phyloP scores from a whole-genome alignment of 2,113 vertebrate species.

The Myocastor coypus region DNA sequence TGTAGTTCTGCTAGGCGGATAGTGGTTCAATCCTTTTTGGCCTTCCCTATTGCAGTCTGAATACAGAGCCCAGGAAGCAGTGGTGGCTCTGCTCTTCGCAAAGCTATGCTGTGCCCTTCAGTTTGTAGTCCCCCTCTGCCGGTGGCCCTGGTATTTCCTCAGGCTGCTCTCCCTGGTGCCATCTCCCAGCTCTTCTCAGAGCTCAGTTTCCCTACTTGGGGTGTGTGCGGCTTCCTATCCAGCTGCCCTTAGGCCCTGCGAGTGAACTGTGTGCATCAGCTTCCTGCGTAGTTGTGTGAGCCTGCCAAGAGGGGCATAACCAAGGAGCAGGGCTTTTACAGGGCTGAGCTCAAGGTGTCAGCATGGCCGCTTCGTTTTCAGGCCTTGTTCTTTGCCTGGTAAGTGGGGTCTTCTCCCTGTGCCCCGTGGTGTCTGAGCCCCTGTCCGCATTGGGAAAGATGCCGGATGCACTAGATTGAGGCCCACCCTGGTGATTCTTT shows the following conservation, averaged over 20 bases:
- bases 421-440: too few relatives aligned
- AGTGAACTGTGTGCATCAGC: too few relatives aligned
- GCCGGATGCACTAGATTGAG: background rate
- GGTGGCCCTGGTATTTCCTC: fast-evolving
- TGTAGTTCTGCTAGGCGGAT: background rate
- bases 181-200: background rate
- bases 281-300: fast-evolving
- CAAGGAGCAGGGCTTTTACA: background rate
- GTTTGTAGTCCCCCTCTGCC: background rate
- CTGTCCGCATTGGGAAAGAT: background rate
- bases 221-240: too few relatives aligned
- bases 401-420: background rate
- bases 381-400: background rate
- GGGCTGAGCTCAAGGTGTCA: background rate
- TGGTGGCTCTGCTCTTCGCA: fast-evolving
- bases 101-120: background rate
- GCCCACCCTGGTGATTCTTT: background rate
- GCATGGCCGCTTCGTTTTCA: background rate
- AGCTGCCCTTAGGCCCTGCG: background rate
- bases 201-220: background rate
- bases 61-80: background rate
- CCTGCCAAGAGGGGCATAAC: fast-evolving
- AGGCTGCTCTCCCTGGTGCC: too few relatives aligned
- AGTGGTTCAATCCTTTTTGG: background rate
- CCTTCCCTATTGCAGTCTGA: background rate